Conservation (phyloP, 2,113 vertebrate species). For the Lepisosteus osseus region DNA sequence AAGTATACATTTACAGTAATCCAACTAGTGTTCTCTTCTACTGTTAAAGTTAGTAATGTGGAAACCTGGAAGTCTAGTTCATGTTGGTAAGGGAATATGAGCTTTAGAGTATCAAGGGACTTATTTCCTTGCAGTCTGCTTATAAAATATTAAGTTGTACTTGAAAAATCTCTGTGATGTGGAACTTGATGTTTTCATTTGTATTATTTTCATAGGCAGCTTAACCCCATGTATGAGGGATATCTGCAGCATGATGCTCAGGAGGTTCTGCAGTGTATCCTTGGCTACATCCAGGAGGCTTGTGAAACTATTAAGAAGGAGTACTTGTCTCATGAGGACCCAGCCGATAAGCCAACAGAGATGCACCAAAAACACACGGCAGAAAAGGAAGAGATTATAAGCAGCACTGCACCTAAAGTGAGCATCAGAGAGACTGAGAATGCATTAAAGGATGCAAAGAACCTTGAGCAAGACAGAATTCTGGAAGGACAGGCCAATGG, state of each 20-base stretch:
- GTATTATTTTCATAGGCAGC: conserved; percentile 66
- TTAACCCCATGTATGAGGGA: conserved; percentile 98
- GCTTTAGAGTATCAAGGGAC: too few relatives aligned
- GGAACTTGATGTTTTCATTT: neutral
- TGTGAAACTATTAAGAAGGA: conserved; percentile 88
- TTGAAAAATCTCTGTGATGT: neutral
- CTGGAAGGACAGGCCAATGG: conserved; percentile 65
- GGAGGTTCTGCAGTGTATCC: conserved; percentile 93
- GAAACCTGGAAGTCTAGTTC: too few relatives aligned
- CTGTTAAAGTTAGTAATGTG: too few relatives aligned
- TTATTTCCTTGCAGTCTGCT: too few relatives aligned
- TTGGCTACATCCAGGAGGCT: conserved; percentile 91
- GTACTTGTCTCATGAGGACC: conserved; percentile 51
- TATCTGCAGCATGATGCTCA: conserved; percentile 96
- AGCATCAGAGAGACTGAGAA: neutral
- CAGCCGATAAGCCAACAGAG: conserved; percentile 27
- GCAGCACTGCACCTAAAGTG: neutral
- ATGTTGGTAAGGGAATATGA: too few relatives aligned
- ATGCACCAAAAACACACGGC: neutral
- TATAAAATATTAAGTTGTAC: too few relatives aligned
- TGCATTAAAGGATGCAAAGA: conserved; percentile 11
- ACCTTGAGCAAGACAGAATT: conserved; percentile 47
- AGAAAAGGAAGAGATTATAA: neutral
- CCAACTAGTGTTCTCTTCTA: too few relatives aligned
- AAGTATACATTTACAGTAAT: too few relatives aligned